phyloP scores from a whole-genome alignment of 2,797 vertebrate genomes.

The Clarias pachynema region DNA sequence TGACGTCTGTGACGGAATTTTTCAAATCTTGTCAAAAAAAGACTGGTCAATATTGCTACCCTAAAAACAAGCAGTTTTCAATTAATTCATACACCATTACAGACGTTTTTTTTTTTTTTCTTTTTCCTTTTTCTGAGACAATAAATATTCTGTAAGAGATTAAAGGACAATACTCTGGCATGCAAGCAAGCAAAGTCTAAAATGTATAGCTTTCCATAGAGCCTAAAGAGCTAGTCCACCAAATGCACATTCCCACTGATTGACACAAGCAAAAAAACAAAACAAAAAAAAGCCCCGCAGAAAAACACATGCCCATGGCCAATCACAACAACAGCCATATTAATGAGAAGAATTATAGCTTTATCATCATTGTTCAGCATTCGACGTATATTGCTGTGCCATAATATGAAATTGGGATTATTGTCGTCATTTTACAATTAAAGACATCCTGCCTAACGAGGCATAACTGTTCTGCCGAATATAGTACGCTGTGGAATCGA shows the following conservation, averaged over 20 bases:
- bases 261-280: conserved; percentile 86
- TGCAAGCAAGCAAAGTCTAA: conserved; percentile 80
- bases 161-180: conserved; percentile 77
- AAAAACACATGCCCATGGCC: conserved; percentile 65
- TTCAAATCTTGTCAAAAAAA: conserved; percentile 70
- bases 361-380: conserved; percentile 63
- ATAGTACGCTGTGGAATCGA: conserved; percentile 22
- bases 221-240: conserved; percentile 85
- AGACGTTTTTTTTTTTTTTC: conserved; percentile 61
- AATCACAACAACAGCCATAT: conserved; percentile 69
- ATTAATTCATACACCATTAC: conserved; percentile 69
- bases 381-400: conserved; percentile 78
- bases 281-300: conserved; percentile 56
- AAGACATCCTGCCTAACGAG: conserved; percentile 14
- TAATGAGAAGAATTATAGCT: conserved; percentile 73
- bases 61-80: conserved; percentile 74
- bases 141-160: conserved; percentile 78
- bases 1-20: conserved; percentile 71
- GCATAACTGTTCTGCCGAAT: conserved; percentile 20
- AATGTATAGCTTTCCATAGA: conserved; percentile 71
- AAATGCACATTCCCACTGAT: conserved; percentile 98
- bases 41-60: conserved; percentile 78
- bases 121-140: conserved; percentile 61
- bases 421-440: conserved; percentile 51
- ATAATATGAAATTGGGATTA: conserved; percentile 61